A percentile compares a stretch with the other conserved stretches of the same genome.
Conservation (phyloP, 2,113 vertebrate species). For the Alligator sinensis region DNA sequence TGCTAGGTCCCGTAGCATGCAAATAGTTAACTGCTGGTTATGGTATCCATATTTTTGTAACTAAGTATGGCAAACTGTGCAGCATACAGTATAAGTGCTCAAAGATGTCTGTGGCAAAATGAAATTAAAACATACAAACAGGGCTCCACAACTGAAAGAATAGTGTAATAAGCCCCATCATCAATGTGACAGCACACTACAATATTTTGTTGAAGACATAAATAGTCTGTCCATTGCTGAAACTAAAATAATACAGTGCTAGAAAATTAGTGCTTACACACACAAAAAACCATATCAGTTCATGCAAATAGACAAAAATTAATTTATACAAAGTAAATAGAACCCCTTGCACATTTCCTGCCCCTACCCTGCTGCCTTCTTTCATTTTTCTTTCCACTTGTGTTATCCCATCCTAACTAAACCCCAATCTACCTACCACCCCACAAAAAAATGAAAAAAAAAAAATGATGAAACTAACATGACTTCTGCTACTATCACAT, state of each 20-base stretch:
- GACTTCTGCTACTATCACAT: background rate
- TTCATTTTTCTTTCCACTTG: background rate
- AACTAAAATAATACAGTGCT: fast-evolving
- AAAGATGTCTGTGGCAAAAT: background rate
- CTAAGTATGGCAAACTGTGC: background rate
- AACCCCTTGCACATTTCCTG: background rate
- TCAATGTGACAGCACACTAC: fast-evolving
- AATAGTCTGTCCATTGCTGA: fast-evolving
- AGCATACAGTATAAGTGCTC: background rate
- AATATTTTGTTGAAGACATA: background rate
- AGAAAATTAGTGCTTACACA: background rate
- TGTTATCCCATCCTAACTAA: background rate
- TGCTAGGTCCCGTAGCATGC: fast-evolving
- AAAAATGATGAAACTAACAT: background rate
- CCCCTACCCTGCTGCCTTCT: background rate
- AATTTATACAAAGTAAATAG: background rate
- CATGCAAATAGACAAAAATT: background rate
- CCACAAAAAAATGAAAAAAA: background rate
- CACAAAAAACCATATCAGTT: background rate
- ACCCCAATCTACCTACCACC: background rate
- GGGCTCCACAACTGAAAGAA: fast-evolving
- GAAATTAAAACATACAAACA: background rate
- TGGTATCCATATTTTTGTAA: background rate
- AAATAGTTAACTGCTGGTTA: background rate
- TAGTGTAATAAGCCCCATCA: background rate